A percentile compares a stretch with the other conserved stretches of the same genome.
Conservation (phyloP, 53 echinoderm and acorn worm genomes). For the Arbacia lixula region DNA sequence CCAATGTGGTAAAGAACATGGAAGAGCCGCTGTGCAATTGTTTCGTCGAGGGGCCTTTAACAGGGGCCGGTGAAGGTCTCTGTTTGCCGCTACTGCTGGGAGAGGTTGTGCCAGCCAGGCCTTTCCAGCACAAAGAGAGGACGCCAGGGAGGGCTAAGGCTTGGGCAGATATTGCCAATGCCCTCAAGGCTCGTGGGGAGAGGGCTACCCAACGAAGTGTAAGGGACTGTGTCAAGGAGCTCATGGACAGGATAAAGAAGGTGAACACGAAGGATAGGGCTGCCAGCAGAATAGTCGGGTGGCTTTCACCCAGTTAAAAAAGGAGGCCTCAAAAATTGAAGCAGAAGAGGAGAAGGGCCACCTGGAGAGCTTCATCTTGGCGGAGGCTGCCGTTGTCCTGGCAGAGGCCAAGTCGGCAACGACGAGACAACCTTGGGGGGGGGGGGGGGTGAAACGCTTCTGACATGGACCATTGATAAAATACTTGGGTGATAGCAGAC, state of each 20-base stretch:
- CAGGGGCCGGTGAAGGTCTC: too few species aligned
- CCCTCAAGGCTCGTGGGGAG: background rate
- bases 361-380: background rate
- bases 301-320: background rate
- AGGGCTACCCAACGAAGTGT: constrained; percentile 15
- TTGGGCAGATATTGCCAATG: constrained; percentile 35
- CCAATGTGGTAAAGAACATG: too few species aligned
- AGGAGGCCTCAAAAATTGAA: background rate
- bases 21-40: too few species aligned
- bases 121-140: background rate
- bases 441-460: too few species aligned
- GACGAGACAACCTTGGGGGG: too few species aligned
- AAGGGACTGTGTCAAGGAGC: background rate
- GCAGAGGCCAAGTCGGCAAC: too few species aligned
- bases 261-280: constrained; percentile 6
- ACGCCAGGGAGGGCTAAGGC: constrained; percentile 7
- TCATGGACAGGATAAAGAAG: constrained; percentile 6
- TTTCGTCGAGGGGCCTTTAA: too few species aligned
- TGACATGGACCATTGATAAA: too few species aligned
- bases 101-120: background rate
- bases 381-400: too few species aligned
- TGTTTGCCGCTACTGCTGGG: too few species aligned
- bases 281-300: constrained; percentile 14
- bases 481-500: too few species aligned
- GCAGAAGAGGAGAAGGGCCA: background rate